Evolutionary conservation across 2,797 vertebrate genomes (phyloP), one percentile per base, ranked within the genome.

Genomic region (Pangasius macronema): DNA sequence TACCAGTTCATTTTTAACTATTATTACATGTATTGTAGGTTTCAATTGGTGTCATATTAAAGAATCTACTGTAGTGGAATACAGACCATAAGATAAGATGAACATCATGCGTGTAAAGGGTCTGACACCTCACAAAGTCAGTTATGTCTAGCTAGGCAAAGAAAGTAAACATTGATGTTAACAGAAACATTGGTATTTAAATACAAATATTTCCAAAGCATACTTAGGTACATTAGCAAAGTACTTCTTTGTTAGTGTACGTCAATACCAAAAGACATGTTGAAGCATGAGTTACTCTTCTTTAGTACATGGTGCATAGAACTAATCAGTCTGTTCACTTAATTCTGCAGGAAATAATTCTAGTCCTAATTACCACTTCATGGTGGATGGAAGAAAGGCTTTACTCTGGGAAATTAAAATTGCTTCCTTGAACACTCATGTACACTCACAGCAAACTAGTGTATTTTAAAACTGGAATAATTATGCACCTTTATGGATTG

Each of bases 281-380:
- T 39, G 33, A 46, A 0, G 22, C 10, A 61, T 0, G 13, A 42
- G 11, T 42, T 81, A 27, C 5, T 42, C 5, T 36, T 36, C 7
- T 42, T 42, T 81, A 46, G 6, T 63, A 63, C 39, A 10, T 82
- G 80, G 24, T n/a, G 57, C 39, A 63, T 18, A 81, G 22, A 61
- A 42, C 55, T 61, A 81, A 81, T 63, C 57, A n/a, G 57, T 80
- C 53, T 39, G n/a, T 59, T 80, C 55, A 24, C 33, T 59, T 59
- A 59, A 80, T 80, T 39, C 53, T 36, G 53, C 53, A 77, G 33
- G 20, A 80, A 80, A 39, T 79, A 79, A 81, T 81, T 22, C 33
- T 81, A 63, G 36, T 81, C 36, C 57, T 81, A 59, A 61, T 81
- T 81, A 59, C 77, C 10, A 27, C 33, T 61, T 13, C 79, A 61